Percentiles rank a stretch among this genome's conserved stretches.
These are phyloP conservation scores for Morpho achilles DNA, from an alignment of 2,888 invertebrate genomes.

Conservation along the genomic window DNA sequence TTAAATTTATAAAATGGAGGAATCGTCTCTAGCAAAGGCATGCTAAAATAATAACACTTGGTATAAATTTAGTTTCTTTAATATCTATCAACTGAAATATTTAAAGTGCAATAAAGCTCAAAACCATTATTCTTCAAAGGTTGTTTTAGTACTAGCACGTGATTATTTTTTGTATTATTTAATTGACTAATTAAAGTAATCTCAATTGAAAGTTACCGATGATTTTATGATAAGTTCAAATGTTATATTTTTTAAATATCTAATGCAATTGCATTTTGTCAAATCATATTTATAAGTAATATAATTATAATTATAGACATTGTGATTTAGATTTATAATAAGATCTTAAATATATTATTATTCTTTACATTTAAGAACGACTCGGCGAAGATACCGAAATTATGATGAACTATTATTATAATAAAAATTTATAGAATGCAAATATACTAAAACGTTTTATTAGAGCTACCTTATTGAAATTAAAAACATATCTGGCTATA, in stretches of 20 bases:
- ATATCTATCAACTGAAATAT: no score
- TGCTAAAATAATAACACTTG: no score
- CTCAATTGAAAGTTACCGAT: constrained; percentile 35
- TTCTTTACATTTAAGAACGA: constrained; percentile 25
- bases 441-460: not conserved
- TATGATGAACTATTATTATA: constrained; percentile 21
- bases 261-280: constrained; percentile 27
- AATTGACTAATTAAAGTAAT: constrained; percentile 28
- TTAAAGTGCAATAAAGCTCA: not conserved
- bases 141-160: constrained; percentile 3
- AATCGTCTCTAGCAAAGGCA: no score
- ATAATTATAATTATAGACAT: constrained; percentile 26
- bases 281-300: constrained; percentile 22
- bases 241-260: constrained; percentile 12
- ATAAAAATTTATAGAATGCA: constrained; percentile 30
- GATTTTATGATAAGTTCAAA: constrained; percentile 26
- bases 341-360: constrained; percentile 27
- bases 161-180: constrained; percentile 20
- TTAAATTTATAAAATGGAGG: no score
- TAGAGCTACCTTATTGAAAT: no score
- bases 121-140: constrained; percentile 2
- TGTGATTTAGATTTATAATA: constrained; percentile 34
- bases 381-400: constrained; percentile 25
- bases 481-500: no score
- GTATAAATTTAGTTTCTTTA: no score